Conservation (phyloP, 2,888 invertebrate genomes). For the Drosophila recens region DNA sequence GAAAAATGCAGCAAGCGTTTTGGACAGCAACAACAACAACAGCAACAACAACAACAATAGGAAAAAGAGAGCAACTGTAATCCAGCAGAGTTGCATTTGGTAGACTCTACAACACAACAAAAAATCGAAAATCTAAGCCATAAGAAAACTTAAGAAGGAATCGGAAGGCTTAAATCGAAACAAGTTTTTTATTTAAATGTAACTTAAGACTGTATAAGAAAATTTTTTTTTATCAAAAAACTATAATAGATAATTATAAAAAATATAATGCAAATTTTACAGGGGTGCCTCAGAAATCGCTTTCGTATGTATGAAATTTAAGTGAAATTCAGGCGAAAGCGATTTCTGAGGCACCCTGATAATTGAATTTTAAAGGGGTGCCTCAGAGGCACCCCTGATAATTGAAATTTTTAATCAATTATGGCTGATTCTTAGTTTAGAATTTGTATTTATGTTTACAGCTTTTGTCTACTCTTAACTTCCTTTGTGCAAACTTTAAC, state of each 20-base stretch:
- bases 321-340: no score
- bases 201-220: neutral
- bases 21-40: slow-evolving; percentile 39
- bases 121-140: neutral
- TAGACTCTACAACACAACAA: slow-evolving; percentile 10
- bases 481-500: no score
- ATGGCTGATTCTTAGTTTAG: no score
- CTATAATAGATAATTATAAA: neutral
- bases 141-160: neutral
- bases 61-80: slow-evolving; percentile 5
- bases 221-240: neutral
- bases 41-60: slow-evolving; percentile 20
- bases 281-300: no score
- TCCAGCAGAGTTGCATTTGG: slow-evolving; percentile 14
- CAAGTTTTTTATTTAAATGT: neutral
- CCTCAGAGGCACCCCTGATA: no score
- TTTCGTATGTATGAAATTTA: no score
- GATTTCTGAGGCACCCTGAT: no score
- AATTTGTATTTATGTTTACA: no score
- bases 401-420: no score
- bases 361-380: no score
- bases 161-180: neutral
- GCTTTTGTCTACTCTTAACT: no score
- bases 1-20: slow-evolving; percentile 50
- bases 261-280: neutral